A percentile compares a stretch with the other conserved stretches of the same genome.
Evolutionary conservation across 1,140 invertebrate genomes (phyloP).

Genomic region (Drosophila guanche): DNA sequence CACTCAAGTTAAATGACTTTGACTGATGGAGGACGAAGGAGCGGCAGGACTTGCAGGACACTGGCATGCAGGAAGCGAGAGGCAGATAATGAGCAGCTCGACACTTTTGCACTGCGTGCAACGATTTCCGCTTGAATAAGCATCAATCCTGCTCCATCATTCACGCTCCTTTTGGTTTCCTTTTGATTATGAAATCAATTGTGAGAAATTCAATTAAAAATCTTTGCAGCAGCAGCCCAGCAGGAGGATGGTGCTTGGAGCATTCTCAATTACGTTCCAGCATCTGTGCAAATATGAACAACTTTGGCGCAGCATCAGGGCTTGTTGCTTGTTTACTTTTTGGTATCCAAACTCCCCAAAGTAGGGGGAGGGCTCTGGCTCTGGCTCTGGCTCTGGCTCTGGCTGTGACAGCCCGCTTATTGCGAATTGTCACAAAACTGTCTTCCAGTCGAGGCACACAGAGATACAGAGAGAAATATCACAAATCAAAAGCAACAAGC

Average conservation of each 20-base stretch:
- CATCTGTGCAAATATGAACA: constrained; percentile 42
- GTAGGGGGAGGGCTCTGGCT: neutral
- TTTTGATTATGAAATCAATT: constrained; percentile 67
- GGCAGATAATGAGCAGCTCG: constrained; percentile 60
- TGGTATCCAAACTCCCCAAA: constrained; percentile 4
- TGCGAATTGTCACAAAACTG: constrained; percentile 61
- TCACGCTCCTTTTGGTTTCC: neutral
- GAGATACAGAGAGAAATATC: constrained; percentile 4
- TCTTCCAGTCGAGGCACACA: neutral
- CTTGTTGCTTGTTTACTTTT: constrained; percentile 42
- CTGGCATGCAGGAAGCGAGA: neutral
- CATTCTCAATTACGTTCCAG: constrained; percentile 48
- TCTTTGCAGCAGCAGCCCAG: constrained; percentile 25
- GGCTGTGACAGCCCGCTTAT: constrained; percentile 74
- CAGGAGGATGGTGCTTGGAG: neutral
- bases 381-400: constrained; percentile 12
- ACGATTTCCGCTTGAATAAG: constrained; percentile 15
- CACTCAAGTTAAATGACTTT: constrained; percentile 79
- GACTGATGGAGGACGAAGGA: constrained; percentile 22
- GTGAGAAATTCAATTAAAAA: constrained; percentile 57
- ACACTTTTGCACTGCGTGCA: constrained; percentile 37
- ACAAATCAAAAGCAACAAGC: constrained; percentile 40
- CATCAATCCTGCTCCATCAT: neutral
- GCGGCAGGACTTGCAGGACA: neutral
- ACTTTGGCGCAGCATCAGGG: neutral